A percentile compares a stretch with the other conserved stretches of the same genome.
Evolutionary conservation across 2,797 vertebrate genomes (phyloP).

Genomic region (Zalophus californianus): DNA sequence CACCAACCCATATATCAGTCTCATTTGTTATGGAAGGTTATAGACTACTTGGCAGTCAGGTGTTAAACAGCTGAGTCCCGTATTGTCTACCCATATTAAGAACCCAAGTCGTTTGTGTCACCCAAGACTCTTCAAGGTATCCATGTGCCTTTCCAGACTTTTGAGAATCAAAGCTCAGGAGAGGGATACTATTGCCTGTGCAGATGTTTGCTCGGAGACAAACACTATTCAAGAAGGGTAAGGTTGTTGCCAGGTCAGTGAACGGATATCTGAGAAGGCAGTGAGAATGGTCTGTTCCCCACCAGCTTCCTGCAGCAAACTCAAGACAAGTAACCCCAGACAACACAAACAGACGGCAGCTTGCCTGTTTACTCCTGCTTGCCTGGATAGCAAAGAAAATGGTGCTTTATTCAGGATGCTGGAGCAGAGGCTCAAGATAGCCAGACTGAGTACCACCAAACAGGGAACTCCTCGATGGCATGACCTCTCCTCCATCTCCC

Average conservation of each 20-base stretch:
- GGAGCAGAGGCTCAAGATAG: background rate
- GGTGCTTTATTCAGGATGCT: background rate
- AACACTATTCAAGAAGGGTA: background rate
- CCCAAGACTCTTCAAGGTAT: background rate
- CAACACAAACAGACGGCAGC: background rate
- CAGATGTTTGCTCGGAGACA: background rate
- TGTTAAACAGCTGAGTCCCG: background rate
- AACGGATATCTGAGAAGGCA: conserved; percentile 57
- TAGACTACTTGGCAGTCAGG: background rate
- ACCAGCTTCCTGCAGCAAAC: conserved; percentile 31
- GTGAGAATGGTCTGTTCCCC: conserved; percentile 44
- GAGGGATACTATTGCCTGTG: background rate
- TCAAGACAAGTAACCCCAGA: conserved; percentile 58
- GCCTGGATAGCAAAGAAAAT: background rate
- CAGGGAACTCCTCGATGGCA: background rate
- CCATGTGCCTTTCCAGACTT: conserved; percentile 31
- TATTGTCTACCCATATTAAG: background rate
- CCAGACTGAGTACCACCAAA: background rate
- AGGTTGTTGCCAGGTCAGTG: conserved; percentile 37
- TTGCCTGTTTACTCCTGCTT: conserved; percentile 28
- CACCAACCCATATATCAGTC: background rate
- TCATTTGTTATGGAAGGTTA: background rate
- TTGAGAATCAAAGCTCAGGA: conserved; percentile 24
- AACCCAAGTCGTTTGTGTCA: background rate
- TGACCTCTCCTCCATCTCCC: background rate